Percentiles rank a stretch among this genome's conserved stretches.
Conservation (phyloP, 2,797 vertebrate genomes). For the Taenioides sp. region DNA sequence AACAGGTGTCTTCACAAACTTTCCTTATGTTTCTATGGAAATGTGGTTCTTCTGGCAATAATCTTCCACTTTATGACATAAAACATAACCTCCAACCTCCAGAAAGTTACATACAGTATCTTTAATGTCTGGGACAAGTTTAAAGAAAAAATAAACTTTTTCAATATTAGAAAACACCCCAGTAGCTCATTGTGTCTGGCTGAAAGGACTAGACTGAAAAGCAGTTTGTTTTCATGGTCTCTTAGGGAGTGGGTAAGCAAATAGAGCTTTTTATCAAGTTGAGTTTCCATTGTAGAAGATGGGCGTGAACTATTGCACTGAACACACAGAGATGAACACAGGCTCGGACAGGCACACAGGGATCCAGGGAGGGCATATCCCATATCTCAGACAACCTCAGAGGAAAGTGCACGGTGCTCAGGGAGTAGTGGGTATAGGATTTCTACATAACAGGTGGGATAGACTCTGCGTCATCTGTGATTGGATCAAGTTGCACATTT, state of each 20-base stretch:
- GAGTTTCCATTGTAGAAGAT: slow-evolving; percentile 36
- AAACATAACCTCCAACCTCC: no score
- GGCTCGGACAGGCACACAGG: slow-evolving; percentile 22
- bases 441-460: slow-evolving; percentile 74
- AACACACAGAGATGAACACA: slow-evolving; percentile 10
- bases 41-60: no score
- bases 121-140: not conserved
- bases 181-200: no score
- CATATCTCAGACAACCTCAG: slow-evolving; percentile 28
- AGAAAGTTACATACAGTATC: no score
- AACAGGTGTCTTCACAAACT: no score
- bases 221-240: slow-evolving; percentile 22
- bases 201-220: slow-evolving; percentile 9
- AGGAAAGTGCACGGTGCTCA: slow-evolving; percentile 20
- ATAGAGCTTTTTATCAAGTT: slow-evolving; percentile 32
- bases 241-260: slow-evolving; percentile 47
- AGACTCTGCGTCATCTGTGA: slow-evolving; percentile 62
- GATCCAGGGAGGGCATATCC: slow-evolving; percentile 37
- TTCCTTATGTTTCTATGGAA: no score
- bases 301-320: slow-evolving; percentile 25
- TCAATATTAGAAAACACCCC: no score
- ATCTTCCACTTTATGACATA: no score
- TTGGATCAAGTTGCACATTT: slow-evolving; percentile 60
- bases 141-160: no score
- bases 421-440: slow-evolving; percentile 56